phyloP scores from a whole-genome alignment of 2,113 vertebrate genomes.

The Corynorhinus townsendii region DNA sequence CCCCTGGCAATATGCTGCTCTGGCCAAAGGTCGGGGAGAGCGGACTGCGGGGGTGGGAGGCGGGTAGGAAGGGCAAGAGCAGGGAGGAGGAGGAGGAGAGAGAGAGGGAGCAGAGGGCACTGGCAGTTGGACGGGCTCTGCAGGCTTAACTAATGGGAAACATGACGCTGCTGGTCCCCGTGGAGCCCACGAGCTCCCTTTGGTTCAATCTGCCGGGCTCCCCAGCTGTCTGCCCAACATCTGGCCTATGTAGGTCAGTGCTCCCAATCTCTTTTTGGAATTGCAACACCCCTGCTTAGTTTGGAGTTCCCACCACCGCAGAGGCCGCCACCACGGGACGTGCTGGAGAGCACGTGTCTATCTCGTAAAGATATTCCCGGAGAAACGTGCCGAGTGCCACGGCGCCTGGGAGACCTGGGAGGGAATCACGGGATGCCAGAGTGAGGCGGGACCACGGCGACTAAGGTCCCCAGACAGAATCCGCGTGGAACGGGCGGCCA shows the following conservation, averaged over 20 bases:
- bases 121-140: background rate
- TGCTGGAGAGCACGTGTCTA: background rate
- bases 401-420: background rate
- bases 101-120: fast-evolving
- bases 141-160: slow-evolving; percentile 30
- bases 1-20: background rate
- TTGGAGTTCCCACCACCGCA: background rate
- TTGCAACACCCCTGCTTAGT: background rate
- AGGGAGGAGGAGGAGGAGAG: background rate
- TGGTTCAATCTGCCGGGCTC: background rate
- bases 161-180: background rate
- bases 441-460: background rate
- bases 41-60: background rate
- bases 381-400: background rate
- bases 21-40: background rate
- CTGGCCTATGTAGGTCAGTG: slow-evolving; percentile 53
- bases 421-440: background rate
- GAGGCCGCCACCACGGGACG: background rate
- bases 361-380: background rate
- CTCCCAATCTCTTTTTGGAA: background rate
- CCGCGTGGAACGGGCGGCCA: fast-evolving
- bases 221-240: slow-evolving; percentile 48
- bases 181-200: background rate
- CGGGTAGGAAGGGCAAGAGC: background rate
- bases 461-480: background rate